Evolutionary conservation across 2,888 invertebrate genomes (phyloP), one percentile per base, ranked within the genome.

Genomic region (Tachina fera): DNA sequence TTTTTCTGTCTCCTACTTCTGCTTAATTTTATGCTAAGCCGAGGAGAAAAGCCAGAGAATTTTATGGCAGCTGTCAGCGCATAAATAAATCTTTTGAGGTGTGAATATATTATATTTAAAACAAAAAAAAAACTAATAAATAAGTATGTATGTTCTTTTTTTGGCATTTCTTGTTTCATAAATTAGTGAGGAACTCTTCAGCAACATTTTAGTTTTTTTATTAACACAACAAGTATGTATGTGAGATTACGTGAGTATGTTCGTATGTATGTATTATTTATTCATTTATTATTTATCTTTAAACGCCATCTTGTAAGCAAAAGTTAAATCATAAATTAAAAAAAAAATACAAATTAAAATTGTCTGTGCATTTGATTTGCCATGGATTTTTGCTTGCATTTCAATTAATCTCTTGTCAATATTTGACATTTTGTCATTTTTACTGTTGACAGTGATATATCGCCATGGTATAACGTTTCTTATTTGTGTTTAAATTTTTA

Each of bases 331-430:
- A 31, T 19, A 31, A 14, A 70, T 14, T 16, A 49, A 60, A 9
- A 60, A 51, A 75, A 31, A 61, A 43, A 16, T 53, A 49, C 4
- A n/a, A 60, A 58, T 19, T 53, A 16, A 53, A 6, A 1, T 72
- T 79, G 43, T 77, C 47, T 85, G 67, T 71, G 61, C 72, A 81
- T 76, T 76, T 67, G 80, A 74, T 77, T 70, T 80, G 74, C 72
- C 45, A 60, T 67, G 72, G 71, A 82, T 74, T 74, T 74, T 22
- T 86, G 87, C 82, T 80, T 80, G 84, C 86, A 83, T 83, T 88
- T 87, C 87, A 88, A 87, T 88, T 88, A 88, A 88, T 88, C 87
- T 88, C 87, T 87, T 88, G 88, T 88, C 88, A 88, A 88, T 88
- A 87, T 88, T 87, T 88, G 88, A 88, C 88, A 88, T 87, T 87